phyloP scores from a whole-genome alignment of 1,140 invertebrate species.

The Drosophila sp. region DNA sequence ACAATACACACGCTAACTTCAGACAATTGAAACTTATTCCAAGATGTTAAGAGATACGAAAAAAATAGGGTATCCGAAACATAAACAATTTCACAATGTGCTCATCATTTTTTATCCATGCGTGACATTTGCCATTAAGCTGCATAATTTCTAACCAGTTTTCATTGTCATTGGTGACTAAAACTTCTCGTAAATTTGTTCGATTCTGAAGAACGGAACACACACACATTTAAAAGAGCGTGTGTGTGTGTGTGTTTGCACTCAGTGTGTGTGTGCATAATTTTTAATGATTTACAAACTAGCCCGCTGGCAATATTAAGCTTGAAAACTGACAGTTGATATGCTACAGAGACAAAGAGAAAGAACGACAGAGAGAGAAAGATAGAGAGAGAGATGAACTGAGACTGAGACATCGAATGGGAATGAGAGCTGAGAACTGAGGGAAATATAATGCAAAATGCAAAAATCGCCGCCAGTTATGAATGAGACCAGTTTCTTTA shows the following conservation, averaged over 20 bases:
- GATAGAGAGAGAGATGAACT: constrained; percentile 8
- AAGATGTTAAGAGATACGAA: not conserved
- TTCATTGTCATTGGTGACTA: constrained; percentile 57
- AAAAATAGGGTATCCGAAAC: not conserved
- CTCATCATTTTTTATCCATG: constrained; percentile 19
- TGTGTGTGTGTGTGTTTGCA: constrained; percentile 22
- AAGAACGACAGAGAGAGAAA: not conserved
- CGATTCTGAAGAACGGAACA: constrained; percentile 25
- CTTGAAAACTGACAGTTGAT: constrained; percentile 80
- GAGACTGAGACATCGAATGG: constrained; percentile 39
- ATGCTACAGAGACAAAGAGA: constrained; percentile 27
- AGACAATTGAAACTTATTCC: not conserved
- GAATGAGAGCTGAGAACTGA: constrained; percentile 37
- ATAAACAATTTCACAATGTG: constrained; percentile 8
- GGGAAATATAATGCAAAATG: constrained; percentile 78
- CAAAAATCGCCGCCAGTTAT: constrained; percentile 80
- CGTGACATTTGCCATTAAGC: constrained; percentile 59
- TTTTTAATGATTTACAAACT: constrained; percentile 83
- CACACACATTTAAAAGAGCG: constrained; percentile 1
- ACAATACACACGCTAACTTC: constrained; percentile 3
- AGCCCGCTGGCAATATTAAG: constrained; percentile 65
- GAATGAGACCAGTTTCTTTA: constrained; percentile 81
- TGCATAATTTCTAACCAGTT: constrained; percentile 52
- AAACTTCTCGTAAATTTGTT: constrained; percentile 53
- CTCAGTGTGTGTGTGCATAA: constrained; percentile 70